phyloP scores from a whole-genome alignment of 2,113 vertebrate species.

The Peromyscus californicus region DNA sequence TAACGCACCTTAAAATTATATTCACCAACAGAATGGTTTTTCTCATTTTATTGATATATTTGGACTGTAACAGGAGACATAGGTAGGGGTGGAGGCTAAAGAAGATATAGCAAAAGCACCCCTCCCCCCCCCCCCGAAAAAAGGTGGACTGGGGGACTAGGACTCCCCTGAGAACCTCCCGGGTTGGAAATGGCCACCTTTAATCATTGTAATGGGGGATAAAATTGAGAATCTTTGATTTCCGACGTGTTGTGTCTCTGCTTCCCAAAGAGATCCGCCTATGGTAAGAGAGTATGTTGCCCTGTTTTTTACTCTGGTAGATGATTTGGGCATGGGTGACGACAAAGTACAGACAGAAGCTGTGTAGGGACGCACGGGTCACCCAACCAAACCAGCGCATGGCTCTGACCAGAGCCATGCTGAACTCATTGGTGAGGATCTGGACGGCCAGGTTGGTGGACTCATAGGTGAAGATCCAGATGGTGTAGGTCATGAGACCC shows the following conservation, averaged over 20 bases:
- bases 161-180: not conserved
- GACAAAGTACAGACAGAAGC: slow-evolving; percentile 77
- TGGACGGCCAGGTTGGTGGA: not conserved
- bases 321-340: not conserved
- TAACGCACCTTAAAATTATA: no score
- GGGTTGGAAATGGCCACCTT: not conserved
- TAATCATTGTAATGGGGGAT: not conserved
- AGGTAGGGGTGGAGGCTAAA: not conserved
- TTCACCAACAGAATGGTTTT: not conserved
- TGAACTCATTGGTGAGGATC: not conserved
- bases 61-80: not conserved
- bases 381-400: slow-evolving; percentile 81
- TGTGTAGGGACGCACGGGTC: slow-evolving; percentile 51
- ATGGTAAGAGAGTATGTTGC: slow-evolving; percentile 42
- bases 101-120: not conserved
- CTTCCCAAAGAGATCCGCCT: not conserved
- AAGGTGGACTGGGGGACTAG: not conserved
- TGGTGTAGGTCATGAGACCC: slow-evolving; percentile 61
- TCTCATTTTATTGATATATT: slow-evolving; percentile 50
- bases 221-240: slow-evolving; percentile 3
- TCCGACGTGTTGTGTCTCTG: rapidly evolving
- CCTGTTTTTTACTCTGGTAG: slow-evolving; percentile 38
- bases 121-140: not conserved
- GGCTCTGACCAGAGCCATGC: rapidly evolving
- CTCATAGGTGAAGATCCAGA: slow-evolving; percentile 78